A percentile compares a stretch with the other conserved stretches of the same genome.
Evolutionary conservation across 2,797 vertebrate genomes (phyloP).

Genomic region (Scleropages formosus): DNA sequence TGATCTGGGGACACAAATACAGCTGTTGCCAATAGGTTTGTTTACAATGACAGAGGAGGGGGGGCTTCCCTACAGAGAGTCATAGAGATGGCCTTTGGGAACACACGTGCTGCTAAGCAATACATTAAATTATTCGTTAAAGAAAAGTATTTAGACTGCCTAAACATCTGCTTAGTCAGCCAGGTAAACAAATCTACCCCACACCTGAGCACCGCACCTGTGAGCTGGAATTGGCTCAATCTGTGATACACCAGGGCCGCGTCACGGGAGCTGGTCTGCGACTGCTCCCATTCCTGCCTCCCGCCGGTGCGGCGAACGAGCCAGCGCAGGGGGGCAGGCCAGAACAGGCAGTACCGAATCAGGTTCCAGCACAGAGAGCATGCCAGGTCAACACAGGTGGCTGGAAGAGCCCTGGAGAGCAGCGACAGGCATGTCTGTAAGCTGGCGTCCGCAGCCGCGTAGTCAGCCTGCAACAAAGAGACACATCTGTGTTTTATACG

Average conservation of each 20-base stretch:
- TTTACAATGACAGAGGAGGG: not conserved
- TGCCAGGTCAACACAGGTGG: constrained; percentile 81
- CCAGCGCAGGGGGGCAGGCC: constrained; percentile 85
- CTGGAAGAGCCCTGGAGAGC: constrained; percentile 83
- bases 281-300: constrained; percentile 86
- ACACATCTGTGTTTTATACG: not conserved
- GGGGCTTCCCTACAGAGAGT: not conserved
- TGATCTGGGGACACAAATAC: too few relatives aligned
- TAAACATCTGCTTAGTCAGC: not conserved
- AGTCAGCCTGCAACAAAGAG: constrained; percentile 75
- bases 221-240: constrained; percentile 91
- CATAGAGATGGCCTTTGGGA: too few relatives aligned
- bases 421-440: constrained; percentile 86
- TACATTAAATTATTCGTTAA: too few relatives aligned
- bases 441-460: constrained; percentile 78
- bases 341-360: constrained; percentile 90
- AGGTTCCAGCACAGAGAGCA: constrained; percentile 94
- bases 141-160: too few relatives aligned
- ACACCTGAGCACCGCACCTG: constrained; percentile 66
- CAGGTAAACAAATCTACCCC: not conserved
- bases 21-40: too few relatives aligned
- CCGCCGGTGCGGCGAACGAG: constrained; percentile 83
- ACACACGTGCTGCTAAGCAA: too few relatives aligned
- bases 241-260: constrained; percentile 90
- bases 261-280: constrained; percentile 83